Evolutionary conservation across 2,797 vertebrate species (phyloP).

Genomic region (Hybognathus amarus): DNA sequence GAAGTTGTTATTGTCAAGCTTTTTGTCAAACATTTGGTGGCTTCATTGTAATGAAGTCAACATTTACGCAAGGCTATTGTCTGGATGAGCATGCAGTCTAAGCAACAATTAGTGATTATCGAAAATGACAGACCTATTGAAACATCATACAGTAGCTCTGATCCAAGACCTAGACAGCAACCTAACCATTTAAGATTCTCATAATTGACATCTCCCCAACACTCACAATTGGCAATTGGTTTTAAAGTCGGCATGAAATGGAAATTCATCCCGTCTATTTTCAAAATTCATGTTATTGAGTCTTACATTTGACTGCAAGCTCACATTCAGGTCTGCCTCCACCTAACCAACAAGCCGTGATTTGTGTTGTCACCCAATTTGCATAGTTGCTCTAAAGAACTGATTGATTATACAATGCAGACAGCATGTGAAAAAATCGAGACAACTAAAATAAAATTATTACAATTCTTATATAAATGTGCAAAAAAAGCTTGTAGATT

Average conservation of each 20-base stretch:
- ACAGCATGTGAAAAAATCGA: neutral
- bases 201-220: neutral
- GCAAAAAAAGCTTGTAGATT: neutral
- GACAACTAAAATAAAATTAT: neutral
- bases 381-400: neutral
- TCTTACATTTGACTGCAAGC: neutral
- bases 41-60: conserved; percentile 26
- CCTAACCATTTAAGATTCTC: neutral
- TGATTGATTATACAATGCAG: neutral
- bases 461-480: neutral
- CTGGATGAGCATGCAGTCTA: conserved; percentile 12
- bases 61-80: conserved; percentile 11
- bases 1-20: conserved; percentile 12
- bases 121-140: neutral
- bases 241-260: neutral
- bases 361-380: neutral
- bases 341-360: neutral
- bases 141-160: neutral
- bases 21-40: conserved; percentile 30
- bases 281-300: neutral
- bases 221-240: neutral
- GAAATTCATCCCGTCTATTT: neutral
- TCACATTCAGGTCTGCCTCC: neutral
- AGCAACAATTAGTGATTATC: conserved; percentile 16
- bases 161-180: neutral